Evolutionary conservation across 2,888 invertebrate species (phyloP).

Genomic region (Epinotia bilunana): DNA sequence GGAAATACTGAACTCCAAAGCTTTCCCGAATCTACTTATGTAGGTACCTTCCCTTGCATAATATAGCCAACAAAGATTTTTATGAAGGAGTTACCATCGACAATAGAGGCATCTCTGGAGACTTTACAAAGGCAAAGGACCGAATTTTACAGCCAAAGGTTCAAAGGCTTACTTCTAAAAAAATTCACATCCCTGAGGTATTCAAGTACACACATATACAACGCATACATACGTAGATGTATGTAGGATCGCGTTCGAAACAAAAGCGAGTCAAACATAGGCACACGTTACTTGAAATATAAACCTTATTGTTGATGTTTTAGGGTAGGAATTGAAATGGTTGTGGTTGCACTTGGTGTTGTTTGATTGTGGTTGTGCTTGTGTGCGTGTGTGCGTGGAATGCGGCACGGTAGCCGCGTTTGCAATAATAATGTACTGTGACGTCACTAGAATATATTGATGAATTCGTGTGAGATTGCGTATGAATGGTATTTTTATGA

Average conservation of each 20-base stretch:
- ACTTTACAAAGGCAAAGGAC: slow-evolving; percentile 56
- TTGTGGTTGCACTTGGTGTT: slow-evolving; percentile 56
- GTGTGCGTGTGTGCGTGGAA: slow-evolving; percentile 68
- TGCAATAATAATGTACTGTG: slow-evolving; percentile 48
- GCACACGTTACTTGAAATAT: background rate
- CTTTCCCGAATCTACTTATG: slow-evolving; percentile 27
- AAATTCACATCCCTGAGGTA: slow-evolving; percentile 79
- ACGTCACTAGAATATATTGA: slow-evolving; percentile 53
- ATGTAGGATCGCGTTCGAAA: slow-evolving; percentile 50
- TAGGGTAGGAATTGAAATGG: slow-evolving; percentile 8
- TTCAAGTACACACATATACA: slow-evolving; percentile 64
- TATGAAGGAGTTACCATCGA: slow-evolving; percentile 35
- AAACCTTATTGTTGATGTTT: background rate
- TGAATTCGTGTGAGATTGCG: slow-evolving; percentile 35
- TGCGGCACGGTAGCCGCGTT: slow-evolving; percentile 53
- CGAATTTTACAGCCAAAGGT: slow-evolving; percentile 73
- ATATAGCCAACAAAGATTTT: slow-evolving; percentile 32
- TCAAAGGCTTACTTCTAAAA: slow-evolving; percentile 68
- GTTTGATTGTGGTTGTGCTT: slow-evolving; percentile 57
- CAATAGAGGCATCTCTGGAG: slow-evolving; percentile 40
- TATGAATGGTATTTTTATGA: slow-evolving; percentile 23
- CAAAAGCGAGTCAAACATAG: slow-evolving; percentile 31
- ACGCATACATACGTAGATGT: slow-evolving; percentile 61
- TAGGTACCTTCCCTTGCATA: slow-evolving; percentile 13
- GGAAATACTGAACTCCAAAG: slow-evolving; percentile 18